Evolutionary conservation across 2,888 invertebrate species (phyloP).

Genomic region (Chrysolina americana): DNA sequence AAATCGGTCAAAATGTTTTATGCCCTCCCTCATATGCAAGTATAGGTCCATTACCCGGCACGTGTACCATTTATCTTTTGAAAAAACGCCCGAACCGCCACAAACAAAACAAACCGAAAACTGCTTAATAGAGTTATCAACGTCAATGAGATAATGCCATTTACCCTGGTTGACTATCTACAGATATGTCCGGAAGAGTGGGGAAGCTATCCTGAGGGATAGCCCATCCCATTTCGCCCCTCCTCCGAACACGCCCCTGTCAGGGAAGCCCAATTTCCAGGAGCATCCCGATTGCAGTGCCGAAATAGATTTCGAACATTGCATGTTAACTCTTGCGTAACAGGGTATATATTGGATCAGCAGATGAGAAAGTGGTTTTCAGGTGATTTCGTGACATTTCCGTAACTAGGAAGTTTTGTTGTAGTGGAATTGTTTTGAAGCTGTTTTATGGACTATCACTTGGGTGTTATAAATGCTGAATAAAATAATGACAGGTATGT

Average conservation of each 20-base stretch:
- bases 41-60: conserved; percentile 22
- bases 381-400: conserved; percentile 22
- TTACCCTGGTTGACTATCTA: conserved; percentile 48
- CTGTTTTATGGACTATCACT: neutral
- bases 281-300: conserved; percentile 61
- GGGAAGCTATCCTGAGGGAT: conserved; percentile 73
- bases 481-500: conserved; percentile 46
- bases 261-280: conserved; percentile 63
- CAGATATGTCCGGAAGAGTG: conserved; percentile 57
- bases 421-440: neutral
- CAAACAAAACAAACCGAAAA: conserved; percentile 44
- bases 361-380: conserved; percentile 12
- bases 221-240: conserved; percentile 77
- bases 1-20: neutral
- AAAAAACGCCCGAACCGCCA: conserved; percentile 39
- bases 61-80: conserved; percentile 23
- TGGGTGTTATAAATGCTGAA: conserved; percentile 32
- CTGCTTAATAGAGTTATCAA: conserved; percentile 52
- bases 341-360: conserved; percentile 18
- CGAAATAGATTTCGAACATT: conserved; percentile 51
- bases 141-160: conserved; percentile 55
- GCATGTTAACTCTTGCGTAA: conserved; percentile 51
- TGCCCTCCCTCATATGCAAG: neutral
- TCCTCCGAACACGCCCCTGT: conserved; percentile 68
- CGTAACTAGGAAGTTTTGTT: conserved; percentile 1